A percentile compares a stretch with the other conserved stretches of the same genome.
Evolutionary conservation across 2,888 invertebrate species (phyloP).

Genomic region (Selenia dentaria): DNA sequence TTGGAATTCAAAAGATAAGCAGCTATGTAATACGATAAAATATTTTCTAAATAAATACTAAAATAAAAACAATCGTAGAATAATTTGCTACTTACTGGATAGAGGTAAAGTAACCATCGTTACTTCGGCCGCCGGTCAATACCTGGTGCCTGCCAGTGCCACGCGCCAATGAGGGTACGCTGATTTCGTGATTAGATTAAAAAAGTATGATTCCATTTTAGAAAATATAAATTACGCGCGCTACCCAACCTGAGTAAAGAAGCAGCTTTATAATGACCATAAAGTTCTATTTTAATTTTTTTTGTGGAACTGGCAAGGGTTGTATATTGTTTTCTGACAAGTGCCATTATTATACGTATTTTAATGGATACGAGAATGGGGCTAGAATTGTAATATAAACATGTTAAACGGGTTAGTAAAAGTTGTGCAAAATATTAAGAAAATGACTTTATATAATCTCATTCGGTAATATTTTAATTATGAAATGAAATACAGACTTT

Average conservation of each 20-base stretch:
- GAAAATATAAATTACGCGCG: constrained; percentile 41
- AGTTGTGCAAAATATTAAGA: too few relatives aligned
- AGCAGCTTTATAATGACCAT: constrained; percentile 35
- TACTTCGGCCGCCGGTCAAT: constrained; percentile 64
- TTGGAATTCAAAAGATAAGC: too few relatives aligned
- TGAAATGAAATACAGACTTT: too few relatives aligned
- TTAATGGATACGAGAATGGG: constrained; percentile 9
- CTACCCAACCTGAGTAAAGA: constrained; percentile 29
- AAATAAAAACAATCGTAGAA: too few relatives aligned
- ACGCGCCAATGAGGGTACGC: constrained; percentile 57
- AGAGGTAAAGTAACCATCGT: constrained; percentile 13
- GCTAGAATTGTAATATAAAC: too few relatives aligned
- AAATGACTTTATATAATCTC: too few relatives aligned
- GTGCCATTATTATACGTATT: constrained; percentile 8
- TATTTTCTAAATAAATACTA: too few relatives aligned
- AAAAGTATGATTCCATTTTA: constrained; percentile 51
- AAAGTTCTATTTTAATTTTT: constrained; percentile 32
- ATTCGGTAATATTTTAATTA: too few relatives aligned
- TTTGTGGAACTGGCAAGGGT: constrained; percentile 9
- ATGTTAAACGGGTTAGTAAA: too few relatives aligned
- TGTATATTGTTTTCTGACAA: background rate
- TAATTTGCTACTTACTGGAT: constrained; percentile 8
- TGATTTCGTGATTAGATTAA: constrained; percentile 68
- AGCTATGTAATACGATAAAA: too few relatives aligned
- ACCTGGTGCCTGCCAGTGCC: constrained; percentile 68